A percentile compares a stretch with the other conserved stretches of the same genome.
Evolutionary conservation across 92 coral and sea anemone genomes (phyloP).

Genomic region (Zoanthus sansibaricus): DNA sequence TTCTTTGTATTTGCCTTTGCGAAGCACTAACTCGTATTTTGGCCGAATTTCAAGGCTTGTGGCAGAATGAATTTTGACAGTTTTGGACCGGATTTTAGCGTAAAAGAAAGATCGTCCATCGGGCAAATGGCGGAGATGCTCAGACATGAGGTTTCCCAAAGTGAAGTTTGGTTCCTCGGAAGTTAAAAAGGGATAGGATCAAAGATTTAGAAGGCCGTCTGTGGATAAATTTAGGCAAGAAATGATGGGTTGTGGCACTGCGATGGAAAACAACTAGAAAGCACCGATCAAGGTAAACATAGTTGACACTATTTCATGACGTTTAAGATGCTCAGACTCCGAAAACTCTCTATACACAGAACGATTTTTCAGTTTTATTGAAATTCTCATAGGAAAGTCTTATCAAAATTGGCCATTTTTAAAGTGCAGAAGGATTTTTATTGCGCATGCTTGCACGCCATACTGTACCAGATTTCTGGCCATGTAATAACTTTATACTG

Average conservation of each 20-base stretch:
- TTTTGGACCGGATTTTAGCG: conserved; percentile 25
- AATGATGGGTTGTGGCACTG: conserved; percentile 31
- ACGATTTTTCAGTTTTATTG: conserved; percentile 16
- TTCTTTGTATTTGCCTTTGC: conserved; percentile 3
- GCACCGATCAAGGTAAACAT: conserved; percentile 17
- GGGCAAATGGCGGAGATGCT: conserved; percentile 32
- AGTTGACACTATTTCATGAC: conserved; percentile 26
- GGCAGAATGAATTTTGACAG: conserved; percentile 8
- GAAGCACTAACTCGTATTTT: conserved; percentile 23
- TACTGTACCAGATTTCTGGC: background rate
- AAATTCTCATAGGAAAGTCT: conserved; percentile 27
- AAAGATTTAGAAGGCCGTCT: conserved; percentile 23
- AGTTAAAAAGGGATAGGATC: conserved; percentile 32
- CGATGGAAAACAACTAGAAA: conserved; percentile 30
- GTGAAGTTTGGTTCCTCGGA: conserved; percentile 27
- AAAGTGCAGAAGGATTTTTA: conserved; percentile 10
- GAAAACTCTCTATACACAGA: conserved; percentile 17
- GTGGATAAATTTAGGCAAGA: conserved; percentile 27
- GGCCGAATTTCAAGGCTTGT: conserved; percentile 22
- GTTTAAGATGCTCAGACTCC: conserved; percentile 35
- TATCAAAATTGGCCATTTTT: conserved; percentile 20
- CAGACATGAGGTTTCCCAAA: conserved; percentile 32
- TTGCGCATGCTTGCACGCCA: conserved; percentile 24
- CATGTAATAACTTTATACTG: no score
- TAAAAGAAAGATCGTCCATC: conserved; percentile 13